Evolutionary conservation across 2,113 vertebrate species (phyloP).

Genomic region (Tupaia tana): DNA sequence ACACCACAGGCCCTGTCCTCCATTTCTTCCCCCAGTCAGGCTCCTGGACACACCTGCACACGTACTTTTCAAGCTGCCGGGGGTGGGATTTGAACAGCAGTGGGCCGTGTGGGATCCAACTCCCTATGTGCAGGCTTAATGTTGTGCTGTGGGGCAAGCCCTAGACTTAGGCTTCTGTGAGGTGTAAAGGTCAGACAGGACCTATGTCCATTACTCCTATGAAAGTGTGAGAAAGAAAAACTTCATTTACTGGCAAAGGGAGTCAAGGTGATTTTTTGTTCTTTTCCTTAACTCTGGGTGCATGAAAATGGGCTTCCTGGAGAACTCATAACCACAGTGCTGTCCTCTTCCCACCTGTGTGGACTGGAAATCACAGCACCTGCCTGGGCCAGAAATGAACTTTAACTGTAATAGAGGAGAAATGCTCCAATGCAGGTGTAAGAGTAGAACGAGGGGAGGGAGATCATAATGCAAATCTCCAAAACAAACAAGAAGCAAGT

Average conservation of each 20-base stretch:
- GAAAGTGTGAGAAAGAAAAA: background rate
- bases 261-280: background rate
- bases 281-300: background rate
- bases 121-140: too few species aligned
- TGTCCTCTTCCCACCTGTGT: background rate
- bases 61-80: too few species aligned
- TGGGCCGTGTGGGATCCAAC: too few species aligned
- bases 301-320: background rate
- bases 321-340: background rate
- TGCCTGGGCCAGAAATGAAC: background rate
- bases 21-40: too few species aligned
- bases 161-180: background rate
- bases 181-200: background rate
- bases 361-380: background rate
- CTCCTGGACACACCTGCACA: too few species aligned
- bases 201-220: background rate
- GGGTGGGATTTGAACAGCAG: too few species aligned
- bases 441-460: background rate
- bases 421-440: background rate
- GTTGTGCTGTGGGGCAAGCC: too few species aligned
- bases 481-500: background rate
- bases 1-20: too few species aligned
- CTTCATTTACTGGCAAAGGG: background rate
- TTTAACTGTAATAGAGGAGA: background rate
- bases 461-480: background rate